A percentile compares a stretch with the other conserved stretches of the same genome.
phyloP scores from a whole-genome alignment of 2,113 vertebrate species.

The Copsychus sechellarum region DNA sequence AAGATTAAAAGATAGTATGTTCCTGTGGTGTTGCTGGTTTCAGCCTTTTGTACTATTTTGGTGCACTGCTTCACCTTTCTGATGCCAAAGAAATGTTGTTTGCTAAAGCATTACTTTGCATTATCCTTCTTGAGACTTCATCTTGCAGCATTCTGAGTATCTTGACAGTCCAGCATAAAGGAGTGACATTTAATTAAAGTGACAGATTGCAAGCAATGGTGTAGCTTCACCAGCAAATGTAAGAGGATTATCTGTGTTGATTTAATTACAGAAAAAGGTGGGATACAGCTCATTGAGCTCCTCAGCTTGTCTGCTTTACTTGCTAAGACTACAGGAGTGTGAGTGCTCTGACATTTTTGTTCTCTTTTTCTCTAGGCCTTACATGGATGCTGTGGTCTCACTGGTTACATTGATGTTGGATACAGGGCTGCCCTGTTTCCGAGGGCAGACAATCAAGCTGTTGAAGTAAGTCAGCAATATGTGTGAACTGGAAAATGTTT shows the following conservation, averaged over 20 bases:
- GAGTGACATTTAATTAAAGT: conserved; percentile 13
- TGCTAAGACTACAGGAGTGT: not conserved
- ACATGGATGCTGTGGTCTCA: conserved; percentile 96
- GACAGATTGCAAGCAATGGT: conserved; percentile 1
- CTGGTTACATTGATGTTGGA: conserved; percentile 92
- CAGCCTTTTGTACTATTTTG: not conserved
- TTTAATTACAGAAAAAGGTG: conserved; percentile 43
- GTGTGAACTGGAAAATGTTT: not conserved
- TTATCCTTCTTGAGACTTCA: not conserved
- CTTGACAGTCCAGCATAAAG: not conserved
- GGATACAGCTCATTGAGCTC: not conserved
- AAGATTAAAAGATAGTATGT: not conserved
- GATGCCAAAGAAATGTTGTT: not conserved
- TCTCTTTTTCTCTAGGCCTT: conserved; percentile 78
- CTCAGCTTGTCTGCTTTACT: not conserved
- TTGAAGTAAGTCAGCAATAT: conserved; percentile 85
- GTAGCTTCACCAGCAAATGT: not conserved
- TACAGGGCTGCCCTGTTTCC: conserved; percentile 94
- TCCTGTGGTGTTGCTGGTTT: not conserved
- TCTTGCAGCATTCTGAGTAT: not conserved
- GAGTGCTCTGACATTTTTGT: not conserved
- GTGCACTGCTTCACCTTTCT: not conserved
- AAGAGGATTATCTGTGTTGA: conserved; percentile 9
- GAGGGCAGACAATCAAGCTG: conserved; percentile 96
- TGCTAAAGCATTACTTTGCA: not conserved